A percentile compares a stretch with the other conserved stretches of the same genome.
Evolutionary conservation across 2,888 invertebrate genomes (phyloP).

Genomic region (Plebejus argus): DNA sequence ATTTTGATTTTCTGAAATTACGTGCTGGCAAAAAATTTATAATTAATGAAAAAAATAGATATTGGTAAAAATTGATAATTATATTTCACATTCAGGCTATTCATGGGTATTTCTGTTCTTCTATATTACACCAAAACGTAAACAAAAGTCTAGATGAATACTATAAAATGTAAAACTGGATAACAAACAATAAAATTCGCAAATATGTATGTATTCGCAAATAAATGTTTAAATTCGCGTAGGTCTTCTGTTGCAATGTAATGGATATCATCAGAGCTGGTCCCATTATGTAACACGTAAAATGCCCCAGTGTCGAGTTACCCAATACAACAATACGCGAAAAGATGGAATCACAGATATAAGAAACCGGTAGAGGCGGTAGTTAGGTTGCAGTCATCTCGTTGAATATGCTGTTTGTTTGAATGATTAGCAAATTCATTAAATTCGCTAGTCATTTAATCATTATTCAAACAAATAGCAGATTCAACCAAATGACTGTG

Average conservation of each 20-base stretch:
- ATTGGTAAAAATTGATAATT: too few species aligned
- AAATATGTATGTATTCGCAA: conserved; percentile 1
- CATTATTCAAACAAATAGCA: too few species aligned
- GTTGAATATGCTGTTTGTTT: too few species aligned
- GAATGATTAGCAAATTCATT: too few species aligned
- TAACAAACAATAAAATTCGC: neutral
- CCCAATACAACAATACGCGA: conserved; percentile 25
- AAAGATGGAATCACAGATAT: conserved; percentile 1
- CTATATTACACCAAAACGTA: neutral
- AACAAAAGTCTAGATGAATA: neutral
- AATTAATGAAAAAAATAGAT: too few species aligned
- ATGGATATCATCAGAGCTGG: conserved; percentile 11
- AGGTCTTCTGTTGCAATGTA: conserved; percentile 18
- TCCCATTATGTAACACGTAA: conserved; percentile 13
- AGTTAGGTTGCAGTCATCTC: neutral
- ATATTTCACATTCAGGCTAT: neutral
- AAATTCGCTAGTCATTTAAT: too few species aligned
- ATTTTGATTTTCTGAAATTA: too few species aligned
- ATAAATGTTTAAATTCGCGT: conserved; percentile 11
- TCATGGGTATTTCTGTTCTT: neutral
- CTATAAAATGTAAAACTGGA: neutral
- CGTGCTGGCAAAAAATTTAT: too few species aligned
- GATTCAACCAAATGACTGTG: too few species aligned
- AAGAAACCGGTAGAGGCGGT: neutral
- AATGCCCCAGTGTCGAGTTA: conserved; percentile 19